Percentiles rank a stretch among this genome's conserved stretches.
Conservation (phyloP, 2,888 invertebrate genomes). For the Zygaena filipendulae region DNA sequence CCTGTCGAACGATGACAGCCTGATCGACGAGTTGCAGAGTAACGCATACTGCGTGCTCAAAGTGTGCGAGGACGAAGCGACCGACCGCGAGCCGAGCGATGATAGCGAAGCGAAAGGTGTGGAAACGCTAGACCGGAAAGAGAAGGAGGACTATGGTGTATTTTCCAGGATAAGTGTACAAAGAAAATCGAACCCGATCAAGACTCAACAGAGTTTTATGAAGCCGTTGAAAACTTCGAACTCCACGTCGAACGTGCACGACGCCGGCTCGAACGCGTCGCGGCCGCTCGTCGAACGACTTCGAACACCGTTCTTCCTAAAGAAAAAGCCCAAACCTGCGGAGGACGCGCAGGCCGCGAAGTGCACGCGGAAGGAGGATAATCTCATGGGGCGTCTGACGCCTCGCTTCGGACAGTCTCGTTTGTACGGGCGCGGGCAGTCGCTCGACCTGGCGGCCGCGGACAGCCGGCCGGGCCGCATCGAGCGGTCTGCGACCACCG, state of each 20-base stretch:
- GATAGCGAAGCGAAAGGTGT: constrained; percentile 22
- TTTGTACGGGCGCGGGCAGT: constrained; percentile 49
- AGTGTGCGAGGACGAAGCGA: constrained; percentile 46
- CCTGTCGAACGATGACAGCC: constrained; percentile 50
- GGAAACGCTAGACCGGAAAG: constrained; percentile 18
- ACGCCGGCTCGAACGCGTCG: constrained; percentile 36
- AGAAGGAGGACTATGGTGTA: constrained; percentile 31
- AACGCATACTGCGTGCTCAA: constrained; percentile 50
- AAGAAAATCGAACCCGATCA: constrained; percentile 57
- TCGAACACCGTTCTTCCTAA: constrained; percentile 52
- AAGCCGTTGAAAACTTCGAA: constrained; percentile 49
- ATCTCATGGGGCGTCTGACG: constrained; percentile 50
- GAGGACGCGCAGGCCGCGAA: constrained; percentile 29
- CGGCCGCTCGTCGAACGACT: constrained; percentile 50
- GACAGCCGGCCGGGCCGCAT: constrained; percentile 35
- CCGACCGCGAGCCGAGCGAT: constrained; percentile 14
- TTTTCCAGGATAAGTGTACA: constrained; percentile 52
- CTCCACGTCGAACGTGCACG: constrained; percentile 57
- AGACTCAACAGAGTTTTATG: constrained; percentile 33
- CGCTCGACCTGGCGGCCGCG: constrained; percentile 41
- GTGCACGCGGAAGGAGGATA: constrained; percentile 40
- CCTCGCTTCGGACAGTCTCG: constrained; percentile 58
- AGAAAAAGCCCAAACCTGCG: constrained; percentile 46
- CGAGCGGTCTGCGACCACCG: constrained; percentile 53
- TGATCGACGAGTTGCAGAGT: constrained; percentile 51